A percentile compares a stretch with the other conserved stretches of the same genome.
Evolutionary conservation across 2,797 vertebrate genomes (phyloP).

Genomic region (Ibycter americanus): DNA sequence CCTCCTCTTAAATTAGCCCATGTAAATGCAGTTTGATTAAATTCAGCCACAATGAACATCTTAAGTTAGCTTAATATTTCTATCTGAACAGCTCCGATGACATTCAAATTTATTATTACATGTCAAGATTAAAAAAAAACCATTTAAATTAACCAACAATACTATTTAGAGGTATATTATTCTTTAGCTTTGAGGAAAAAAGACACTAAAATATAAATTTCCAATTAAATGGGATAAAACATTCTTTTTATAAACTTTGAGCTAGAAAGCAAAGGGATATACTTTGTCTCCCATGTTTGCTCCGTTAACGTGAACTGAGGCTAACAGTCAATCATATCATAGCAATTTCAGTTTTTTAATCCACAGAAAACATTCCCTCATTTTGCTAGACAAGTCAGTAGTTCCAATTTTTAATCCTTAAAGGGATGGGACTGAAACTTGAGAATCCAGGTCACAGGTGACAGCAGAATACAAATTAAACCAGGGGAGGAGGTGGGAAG

Average conservation of each 20-base stretch:
- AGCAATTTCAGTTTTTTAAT: neutral
- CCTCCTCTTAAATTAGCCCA: neutral
- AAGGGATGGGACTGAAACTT: neutral
- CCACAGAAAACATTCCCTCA: neutral
- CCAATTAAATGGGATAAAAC: neutral
- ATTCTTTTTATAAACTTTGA: neutral
- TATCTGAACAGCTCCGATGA: neutral
- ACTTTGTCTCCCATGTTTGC: neutral
- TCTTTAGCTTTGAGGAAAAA: neutral
- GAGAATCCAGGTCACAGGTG: neutral
- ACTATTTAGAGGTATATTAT: neutral
- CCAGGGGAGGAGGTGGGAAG: too few species aligned
- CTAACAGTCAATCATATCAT: fast-evolving
- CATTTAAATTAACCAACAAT: neutral
- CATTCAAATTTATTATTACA: neutral
- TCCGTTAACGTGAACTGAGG: neutral
- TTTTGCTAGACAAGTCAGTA: neutral
- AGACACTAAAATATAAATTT: neutral
- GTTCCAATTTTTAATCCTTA: neutral
- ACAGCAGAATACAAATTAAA: neutral
- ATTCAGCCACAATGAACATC: neutral
- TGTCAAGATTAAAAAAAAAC: neutral
- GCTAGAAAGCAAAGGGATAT: neutral
- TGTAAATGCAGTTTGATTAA: neutral
- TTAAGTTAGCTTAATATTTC: neutral